Evolutionary conservation across 2,797 vertebrate species (phyloP).

Genomic region (Coracias cyanogaster): DNA sequence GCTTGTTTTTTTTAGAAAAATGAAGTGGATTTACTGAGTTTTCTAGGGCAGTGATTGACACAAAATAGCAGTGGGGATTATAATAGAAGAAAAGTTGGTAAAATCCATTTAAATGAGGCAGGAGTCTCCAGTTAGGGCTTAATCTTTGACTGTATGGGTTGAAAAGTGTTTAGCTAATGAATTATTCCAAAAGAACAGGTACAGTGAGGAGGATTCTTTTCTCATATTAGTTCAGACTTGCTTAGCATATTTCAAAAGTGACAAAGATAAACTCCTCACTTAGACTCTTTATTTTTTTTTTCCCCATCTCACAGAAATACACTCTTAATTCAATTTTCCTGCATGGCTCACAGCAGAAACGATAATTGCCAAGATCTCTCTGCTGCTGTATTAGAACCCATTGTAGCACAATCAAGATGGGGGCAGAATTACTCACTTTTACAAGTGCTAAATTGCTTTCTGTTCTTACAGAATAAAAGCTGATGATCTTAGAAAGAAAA

Average conservation of each 20-base stretch:
- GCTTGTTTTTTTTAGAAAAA: neutral
- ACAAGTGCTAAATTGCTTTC: neutral
- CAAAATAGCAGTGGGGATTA: neutral
- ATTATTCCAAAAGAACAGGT: slow-evolving; percentile 47
- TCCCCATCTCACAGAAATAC: neutral
- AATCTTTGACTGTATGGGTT: neutral
- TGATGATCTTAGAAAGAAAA: neutral
- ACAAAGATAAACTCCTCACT: neutral
- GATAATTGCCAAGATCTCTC: neutral
- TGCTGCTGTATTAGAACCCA: neutral
- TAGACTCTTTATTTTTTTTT: neutral
- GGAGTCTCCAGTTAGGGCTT: neutral
- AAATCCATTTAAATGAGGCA: neutral
- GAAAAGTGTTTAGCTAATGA: slow-evolving; percentile 36
- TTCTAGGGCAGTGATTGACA: neutral
- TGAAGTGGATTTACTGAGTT: neutral
- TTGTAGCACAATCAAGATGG: neutral
- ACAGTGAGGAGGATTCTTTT: slow-evolving; percentile 20
- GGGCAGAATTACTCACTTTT: neutral
- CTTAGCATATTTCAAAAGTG: slow-evolving; percentile 9
- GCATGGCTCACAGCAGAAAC: neutral
- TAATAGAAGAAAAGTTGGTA: neutral
- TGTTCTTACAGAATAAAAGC: neutral
- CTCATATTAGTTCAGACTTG: neutral
- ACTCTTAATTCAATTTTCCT: neutral